Conservation (phyloP, 2,113 vertebrate species). For the Xenopus borealis region DNA sequence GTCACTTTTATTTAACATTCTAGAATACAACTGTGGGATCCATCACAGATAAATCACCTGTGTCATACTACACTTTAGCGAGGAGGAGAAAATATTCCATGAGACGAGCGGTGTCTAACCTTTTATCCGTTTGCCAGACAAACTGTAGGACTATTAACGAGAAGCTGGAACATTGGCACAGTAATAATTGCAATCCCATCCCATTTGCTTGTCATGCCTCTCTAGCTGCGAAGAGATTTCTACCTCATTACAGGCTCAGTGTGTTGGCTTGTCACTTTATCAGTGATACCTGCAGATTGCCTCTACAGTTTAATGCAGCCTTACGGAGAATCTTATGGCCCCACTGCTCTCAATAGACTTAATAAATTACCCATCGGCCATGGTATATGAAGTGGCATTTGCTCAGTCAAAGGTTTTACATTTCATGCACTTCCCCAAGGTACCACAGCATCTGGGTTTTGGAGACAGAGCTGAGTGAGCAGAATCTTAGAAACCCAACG, state of each 20-base stretch:
- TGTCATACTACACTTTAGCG: not conserved
- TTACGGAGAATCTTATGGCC: not conserved
- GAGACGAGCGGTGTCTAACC: constrained; percentile 24
- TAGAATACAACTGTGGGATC: not conserved
- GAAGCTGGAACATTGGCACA: not conserved
- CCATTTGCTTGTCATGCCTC: constrained; percentile 25
- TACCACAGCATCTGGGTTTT: no score
- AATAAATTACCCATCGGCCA: no score
- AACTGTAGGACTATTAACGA: constrained; percentile 23
- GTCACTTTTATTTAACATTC: not conserved
- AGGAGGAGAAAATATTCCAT: constrained; percentile 8
- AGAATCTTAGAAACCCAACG: no score
- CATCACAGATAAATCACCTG: not conserved
- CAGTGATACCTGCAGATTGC: constrained; percentile 10
- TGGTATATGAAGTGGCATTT: no score
- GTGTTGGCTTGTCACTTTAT: constrained; percentile 28
- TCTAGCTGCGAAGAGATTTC: constrained; percentile 25
- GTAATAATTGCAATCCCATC: constrained; percentile 15
- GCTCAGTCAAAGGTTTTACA: no score
- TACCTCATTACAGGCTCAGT: constrained; percentile 20
- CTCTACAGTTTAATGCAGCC: constrained; percentile 17
- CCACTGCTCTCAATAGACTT: not conserved
- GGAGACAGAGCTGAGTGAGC: no score
- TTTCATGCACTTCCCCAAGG: no score
- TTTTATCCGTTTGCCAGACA: constrained; percentile 34